Evolutionary conservation across 2,888 invertebrate genomes (phyloP), one percentile per base, ranked within the genome.

Genomic region (Hydriomena furcata): DNA sequence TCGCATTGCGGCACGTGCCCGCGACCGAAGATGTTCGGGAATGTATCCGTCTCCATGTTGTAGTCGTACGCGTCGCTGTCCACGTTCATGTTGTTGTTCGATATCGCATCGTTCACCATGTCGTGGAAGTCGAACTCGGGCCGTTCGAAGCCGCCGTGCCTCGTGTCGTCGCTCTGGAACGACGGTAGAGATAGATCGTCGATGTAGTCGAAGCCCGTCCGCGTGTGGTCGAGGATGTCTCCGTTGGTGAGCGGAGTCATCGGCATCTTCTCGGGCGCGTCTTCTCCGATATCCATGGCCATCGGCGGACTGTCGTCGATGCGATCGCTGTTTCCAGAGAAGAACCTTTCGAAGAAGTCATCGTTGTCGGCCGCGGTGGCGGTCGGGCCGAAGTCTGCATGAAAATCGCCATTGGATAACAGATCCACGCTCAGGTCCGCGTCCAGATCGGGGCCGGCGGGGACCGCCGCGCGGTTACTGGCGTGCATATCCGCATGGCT

Each of bases 1-100:
- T 96, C 95, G 73, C 94, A 94, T 60, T 92, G 91, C 73, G 86
- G 77, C 76, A 84, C 66, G 76, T 89, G 82, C 32, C 88, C 80
- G 68, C 91, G 82, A 46, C 88, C 84, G 77, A 90, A 89, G 70
- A 84, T 65, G 66, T 90, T 89, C 36, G 89, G 90, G 42, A 85
- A 76, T 52, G 83, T 67, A 65, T 88, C 88, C 61, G 84, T 80
- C 63, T 84, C 83, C 88, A 86, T 83, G 52, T 76, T 83, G 51
- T 37, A 46, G 7, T 85, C 87, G 66, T 91, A 79, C 45, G 85
- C 91, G 45, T 92, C 91, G 58, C 93, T 91, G 62, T 87, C 88
- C 65, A 84, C 79, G 58, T 71, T 71, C 65, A 93, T 92, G 65
- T 42, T 37, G 37, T 31, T 21, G 25, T 93, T 93, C 7, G 91